Base-by-base conservation (phyloP, 2,113 vertebrate species). In the Colaptes auratus region DNA sequence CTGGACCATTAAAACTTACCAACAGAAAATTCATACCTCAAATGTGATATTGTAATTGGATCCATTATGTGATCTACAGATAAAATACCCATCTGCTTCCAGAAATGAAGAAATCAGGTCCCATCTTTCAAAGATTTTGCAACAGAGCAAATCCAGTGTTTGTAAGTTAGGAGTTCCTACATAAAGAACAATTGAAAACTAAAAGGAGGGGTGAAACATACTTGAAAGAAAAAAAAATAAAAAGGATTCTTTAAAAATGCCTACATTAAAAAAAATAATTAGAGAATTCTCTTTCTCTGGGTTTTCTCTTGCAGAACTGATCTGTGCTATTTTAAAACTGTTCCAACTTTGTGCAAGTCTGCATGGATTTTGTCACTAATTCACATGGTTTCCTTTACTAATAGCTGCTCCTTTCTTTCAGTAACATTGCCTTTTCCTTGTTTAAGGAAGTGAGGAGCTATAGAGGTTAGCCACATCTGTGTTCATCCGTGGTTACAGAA, bases 41-140 rank as follows among this genome's bases (percentile, higher is more conserved):
- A 89, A 92, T 36, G 6, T 28, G 33, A 90, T 72, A 70, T 8
- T 76, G 55, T 63, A 96, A 67, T 96, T 83, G 92, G 21, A 90
- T 71, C 28, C 31, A 55, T 85, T 95, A 81, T 81, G 25, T 90
- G 16, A 90, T 76, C 55, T 60, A 58, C 25, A 30, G 55, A 56
- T 75, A 74, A 74, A 93, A 78, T 61, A 72, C 10, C 23, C 24
- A 44, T 81, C 52, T 84, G 76, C 36, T 56, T 89, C 74, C 48
- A 95, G 35, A 95, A 95, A 82, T 60, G 48, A 96, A 88, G 58
- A 19, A 59, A 82, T 36, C 15, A 15, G 14, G 56, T 90, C 44
- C 76, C 91, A 30, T 66, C 30, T 88, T 91, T 66, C 76, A 84
- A 73, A 52, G 69, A 15, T 36, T 93, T 82, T 77, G 72, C 12